Base-by-base conservation (phyloP, 2,113 vertebrate species). In the Rostratula benghalensis region DNA sequence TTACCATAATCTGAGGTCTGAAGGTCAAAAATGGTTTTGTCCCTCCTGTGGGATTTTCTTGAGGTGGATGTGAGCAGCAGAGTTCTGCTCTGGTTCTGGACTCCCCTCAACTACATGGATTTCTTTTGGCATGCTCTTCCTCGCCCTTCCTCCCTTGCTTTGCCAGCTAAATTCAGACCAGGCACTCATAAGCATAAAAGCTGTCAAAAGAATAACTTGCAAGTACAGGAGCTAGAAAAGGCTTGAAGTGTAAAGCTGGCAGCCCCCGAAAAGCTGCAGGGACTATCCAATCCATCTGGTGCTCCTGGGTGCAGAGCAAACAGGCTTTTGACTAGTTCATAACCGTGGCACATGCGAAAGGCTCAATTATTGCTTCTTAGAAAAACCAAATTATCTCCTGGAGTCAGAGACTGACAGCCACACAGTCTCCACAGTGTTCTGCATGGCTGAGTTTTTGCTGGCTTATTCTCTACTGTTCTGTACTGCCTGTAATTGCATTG, bases 381-480 rank as follows among this genome's bases (percentile, higher is more conserved):
- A 70, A 93, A 94, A 83, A 61, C 27, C 75, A 95, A 93, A 95
- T 95, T 73, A 90, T 94, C 93, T 95, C 90, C 95, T 63, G 71
- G 90, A 95, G 85, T 45, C 0, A 2, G 71, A 92, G 71, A 67
- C 64, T 90, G 94, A 96, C 87, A 96, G 85, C n/a, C 90, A 85
- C 43, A 33, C 33, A 19, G 85, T 77, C 90, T 96, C 90, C 11
- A 2, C n/a, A 65, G 84, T 0, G 20, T 73, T 88, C 68, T 15
- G 82, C 75, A 74, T 2, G 19, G 81, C 50, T 93, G 92, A 90
- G n/a, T 92, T 93, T 87, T 69, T 93, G 84, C 91, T 2, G 16
- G 28, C 71, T 91, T 94, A 57, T 80, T 79, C 71, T 95, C 76
- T 67, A 24, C 93, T 75, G 33, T 76, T 95, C 93, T 43, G 35